Evolutionary conservation across 2,113 vertebrate genomes (phyloP).

Genomic region (Phycodurus eques): DNA sequence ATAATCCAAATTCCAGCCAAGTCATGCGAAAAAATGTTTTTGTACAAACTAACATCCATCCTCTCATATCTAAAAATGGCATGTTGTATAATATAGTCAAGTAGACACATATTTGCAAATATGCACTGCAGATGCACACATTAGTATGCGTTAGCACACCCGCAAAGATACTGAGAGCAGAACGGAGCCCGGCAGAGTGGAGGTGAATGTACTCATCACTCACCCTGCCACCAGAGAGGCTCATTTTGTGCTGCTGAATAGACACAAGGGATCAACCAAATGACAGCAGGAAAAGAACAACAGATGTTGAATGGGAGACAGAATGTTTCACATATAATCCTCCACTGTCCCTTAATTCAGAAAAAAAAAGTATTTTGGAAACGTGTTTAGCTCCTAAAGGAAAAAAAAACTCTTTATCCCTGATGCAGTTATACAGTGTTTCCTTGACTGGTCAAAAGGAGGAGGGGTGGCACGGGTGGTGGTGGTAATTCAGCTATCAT

Average conservation of each 20-base stretch:
- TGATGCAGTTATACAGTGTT: slow-evolving; percentile 7
- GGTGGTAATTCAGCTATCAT: slow-evolving; percentile 60
- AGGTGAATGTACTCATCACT: slow-evolving; percentile 63
- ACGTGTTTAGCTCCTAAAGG: background rate
- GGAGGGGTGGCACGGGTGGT: background rate
- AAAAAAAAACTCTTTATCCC: slow-evolving; percentile 12
- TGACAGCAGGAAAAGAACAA: slow-evolving; percentile 45
- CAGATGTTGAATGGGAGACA: slow-evolving; percentile 40
- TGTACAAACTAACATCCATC: background rate
- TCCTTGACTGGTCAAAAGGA: background rate
- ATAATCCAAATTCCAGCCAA: background rate
- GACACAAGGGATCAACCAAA: slow-evolving; percentile 45
- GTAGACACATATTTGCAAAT: slow-evolving; percentile 23
- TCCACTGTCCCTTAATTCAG: background rate
- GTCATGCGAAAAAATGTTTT: background rate
- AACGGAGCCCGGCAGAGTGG: slow-evolving; percentile 34
- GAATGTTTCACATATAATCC: slow-evolving; percentile 35
- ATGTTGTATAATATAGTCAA: slow-evolving; percentile 6
- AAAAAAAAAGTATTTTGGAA: slow-evolving; percentile 27
- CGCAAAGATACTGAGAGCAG: slow-evolving; percentile 14
- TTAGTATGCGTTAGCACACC: slow-evolving; percentile 15
- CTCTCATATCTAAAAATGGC: background rate
- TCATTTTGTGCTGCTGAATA: slow-evolving; percentile 60
- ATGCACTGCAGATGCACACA: slow-evolving; percentile 11
- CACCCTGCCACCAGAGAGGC: slow-evolving; percentile 53